Base-by-base conservation (phyloP, 2,797 vertebrate genomes). In the Sus cebifrons region DNA sequence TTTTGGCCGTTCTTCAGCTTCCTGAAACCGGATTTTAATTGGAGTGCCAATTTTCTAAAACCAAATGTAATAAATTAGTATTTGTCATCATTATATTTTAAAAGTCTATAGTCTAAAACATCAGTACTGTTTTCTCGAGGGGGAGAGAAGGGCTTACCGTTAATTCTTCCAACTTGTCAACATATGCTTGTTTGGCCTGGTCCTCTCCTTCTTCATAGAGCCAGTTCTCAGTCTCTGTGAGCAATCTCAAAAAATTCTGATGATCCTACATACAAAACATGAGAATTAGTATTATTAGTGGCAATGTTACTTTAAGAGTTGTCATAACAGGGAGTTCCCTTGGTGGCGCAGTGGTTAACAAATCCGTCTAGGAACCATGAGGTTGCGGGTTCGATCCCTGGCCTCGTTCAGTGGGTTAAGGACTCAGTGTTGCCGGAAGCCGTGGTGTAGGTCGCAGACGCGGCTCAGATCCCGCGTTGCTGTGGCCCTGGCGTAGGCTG, bases 161-260 rank as follows among this genome's bases (percentile, higher is more conserved):
- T 73, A 99, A 98, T 86, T 99, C 98, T 71, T 98, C 98, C 71
- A 99, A 81, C 96, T 99, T 99, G 92, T 99, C 98, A 71, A 99
- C 91, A 0, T 99, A 99, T 6, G 99, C 98, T 75, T 99, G 99
- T 74, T 99, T 99, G 11, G 98, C 98, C 96, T 99, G 99, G 94
- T 99, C 99, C 77, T 99, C 99, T 27, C 99, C 99, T 71, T 99
- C 99, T 88, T 99, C 99, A 89, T 99, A 99, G 1, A 99, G 97
- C 99, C 99, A 99, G 93, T 99, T 98, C 98, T 99, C 99, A 36
- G 99, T 99, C 92, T 98, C 98, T 2, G 98, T 98, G 65, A 99
- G 98, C 17, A 99, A 98, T 2, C 97, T 97, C 94, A 98, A 97
- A 95, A 99, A 99, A 8, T 89, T 97, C 2, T 98, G 97, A 86